These are phyloP conservation scores for Manis crassicaudata DNA, from an alignment of 2,797 vertebrate species.

Conservation along the genomic window DNA sequence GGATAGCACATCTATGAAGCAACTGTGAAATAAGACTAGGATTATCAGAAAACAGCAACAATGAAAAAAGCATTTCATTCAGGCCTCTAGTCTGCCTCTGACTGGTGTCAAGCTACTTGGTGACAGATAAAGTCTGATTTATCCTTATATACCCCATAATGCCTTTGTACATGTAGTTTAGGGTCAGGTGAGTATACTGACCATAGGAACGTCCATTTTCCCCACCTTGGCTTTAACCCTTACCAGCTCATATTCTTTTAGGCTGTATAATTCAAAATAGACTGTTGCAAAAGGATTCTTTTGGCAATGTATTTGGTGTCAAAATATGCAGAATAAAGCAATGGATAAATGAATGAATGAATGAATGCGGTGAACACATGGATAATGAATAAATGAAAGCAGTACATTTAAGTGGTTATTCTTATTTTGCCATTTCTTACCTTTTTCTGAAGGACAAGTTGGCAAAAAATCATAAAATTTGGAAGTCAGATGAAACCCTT, in stretches of 20 bases:
- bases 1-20: neutral
- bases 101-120: neutral
- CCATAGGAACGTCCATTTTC: too few relatives aligned
- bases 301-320: neutral
- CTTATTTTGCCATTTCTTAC: neutral
- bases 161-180: neutral
- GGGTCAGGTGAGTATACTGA: too few relatives aligned
- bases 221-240: too few relatives aligned
- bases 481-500: neutral
- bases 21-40: neutral
- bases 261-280: too few relatives aligned
- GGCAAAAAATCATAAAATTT: neutral
- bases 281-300: too few relatives aligned
- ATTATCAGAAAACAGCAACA: neutral
- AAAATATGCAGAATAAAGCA: neutral
- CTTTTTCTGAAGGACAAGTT: neutral
- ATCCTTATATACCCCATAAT: neutral
- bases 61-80: neutral
- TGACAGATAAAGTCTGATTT: neutral
- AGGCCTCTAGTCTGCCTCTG: neutral
- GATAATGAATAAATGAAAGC: neutral
- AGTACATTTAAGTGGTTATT: neutral
- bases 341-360: neutral
- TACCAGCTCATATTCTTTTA: too few relatives aligned
- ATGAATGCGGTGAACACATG: too few relatives aligned